Evolutionary conservation across 1,140 invertebrate genomes (phyloP).

Genomic region (Temnothorax longispinosus): DNA sequence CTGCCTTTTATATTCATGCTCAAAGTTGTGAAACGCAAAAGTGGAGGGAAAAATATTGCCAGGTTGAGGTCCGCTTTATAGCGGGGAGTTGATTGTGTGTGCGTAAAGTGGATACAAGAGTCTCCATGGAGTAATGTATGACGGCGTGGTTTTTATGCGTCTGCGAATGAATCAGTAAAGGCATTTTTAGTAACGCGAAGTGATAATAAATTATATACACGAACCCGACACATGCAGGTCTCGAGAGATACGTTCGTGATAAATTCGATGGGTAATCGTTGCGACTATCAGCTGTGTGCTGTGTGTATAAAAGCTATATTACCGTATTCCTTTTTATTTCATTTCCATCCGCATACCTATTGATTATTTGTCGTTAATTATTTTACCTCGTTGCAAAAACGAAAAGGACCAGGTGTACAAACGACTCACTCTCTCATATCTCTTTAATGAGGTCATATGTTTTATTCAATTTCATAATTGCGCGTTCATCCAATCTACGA

Average conservation of each 20-base stretch:
- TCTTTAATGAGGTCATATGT: constrained; percentile 14
- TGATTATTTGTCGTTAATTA: constrained; percentile 28
- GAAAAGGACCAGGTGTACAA: not conserved
- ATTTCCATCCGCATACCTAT: not conserved
- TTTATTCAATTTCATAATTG: constrained; percentile 33
- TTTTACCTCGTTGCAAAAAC: not conserved
- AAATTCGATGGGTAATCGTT: constrained; percentile 71
- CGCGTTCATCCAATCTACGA: not conserved
- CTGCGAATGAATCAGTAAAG: constrained; percentile 73
- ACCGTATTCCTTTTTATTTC: constrained; percentile 20
- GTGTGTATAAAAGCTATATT: constrained; percentile 11
- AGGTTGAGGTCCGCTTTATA: constrained; percentile 38
- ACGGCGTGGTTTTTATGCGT: constrained; percentile 70
- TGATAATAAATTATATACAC: constrained; percentile 72
- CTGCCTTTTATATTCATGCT: constrained; percentile 32
- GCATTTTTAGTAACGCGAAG: constrained; percentile 73
- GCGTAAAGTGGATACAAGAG: constrained; percentile 61
- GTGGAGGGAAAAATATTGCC: constrained; percentile 31
- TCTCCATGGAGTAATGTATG: constrained; percentile 66
- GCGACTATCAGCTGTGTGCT: not conserved
- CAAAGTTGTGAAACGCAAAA: constrained; percentile 15
- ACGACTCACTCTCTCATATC: not conserved
- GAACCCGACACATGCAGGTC: constrained; percentile 42
- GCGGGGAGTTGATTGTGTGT: constrained; percentile 43
- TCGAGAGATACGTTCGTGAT: constrained; percentile 62